Conservation (phyloP, 2,113 vertebrate species). For the Phycodurus eques region DNA sequence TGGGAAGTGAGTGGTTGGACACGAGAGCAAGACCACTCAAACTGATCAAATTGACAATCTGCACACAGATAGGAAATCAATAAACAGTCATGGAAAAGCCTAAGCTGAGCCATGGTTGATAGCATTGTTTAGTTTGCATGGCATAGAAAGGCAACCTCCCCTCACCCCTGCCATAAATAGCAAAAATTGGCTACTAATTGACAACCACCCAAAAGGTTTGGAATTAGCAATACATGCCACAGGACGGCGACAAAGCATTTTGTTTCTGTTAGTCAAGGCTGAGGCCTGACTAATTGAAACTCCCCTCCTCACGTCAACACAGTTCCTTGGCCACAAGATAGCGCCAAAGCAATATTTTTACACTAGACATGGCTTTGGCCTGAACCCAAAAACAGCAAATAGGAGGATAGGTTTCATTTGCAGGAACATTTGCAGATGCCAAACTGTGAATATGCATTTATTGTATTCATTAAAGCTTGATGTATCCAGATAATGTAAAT, state of each 20-base stretch:
- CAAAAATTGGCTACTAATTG: neutral
- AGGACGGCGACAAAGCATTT: neutral
- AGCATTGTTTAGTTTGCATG: neutral
- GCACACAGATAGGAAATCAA: neutral
- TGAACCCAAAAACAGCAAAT: too few species aligned
- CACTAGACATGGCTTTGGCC: too few species aligned
- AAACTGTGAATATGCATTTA: too few species aligned
- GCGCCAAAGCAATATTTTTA: too few species aligned
- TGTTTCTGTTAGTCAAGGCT: neutral
- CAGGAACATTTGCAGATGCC: too few species aligned
- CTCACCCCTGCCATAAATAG: too few species aligned
- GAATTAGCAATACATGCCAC: neutral
- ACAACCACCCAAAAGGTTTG: neutral
- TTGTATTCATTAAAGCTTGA: too few species aligned
- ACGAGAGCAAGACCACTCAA: neutral
- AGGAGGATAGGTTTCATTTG: too few species aligned
- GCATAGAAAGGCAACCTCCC: neutral
- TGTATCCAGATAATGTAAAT: too few species aligned
- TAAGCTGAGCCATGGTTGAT: neutral
- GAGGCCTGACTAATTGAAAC: too few species aligned
- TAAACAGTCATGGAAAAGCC: neutral
- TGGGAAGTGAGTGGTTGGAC: neutral
- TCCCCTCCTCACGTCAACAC: too few species aligned
- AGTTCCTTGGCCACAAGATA: too few species aligned
- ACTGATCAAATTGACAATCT: conserved; percentile 1